Percentiles rank a stretch among this genome's conserved stretches.
phyloP scores from a whole-genome alignment of 1,140 invertebrate genomes.

The Magallana gigas region DNA sequence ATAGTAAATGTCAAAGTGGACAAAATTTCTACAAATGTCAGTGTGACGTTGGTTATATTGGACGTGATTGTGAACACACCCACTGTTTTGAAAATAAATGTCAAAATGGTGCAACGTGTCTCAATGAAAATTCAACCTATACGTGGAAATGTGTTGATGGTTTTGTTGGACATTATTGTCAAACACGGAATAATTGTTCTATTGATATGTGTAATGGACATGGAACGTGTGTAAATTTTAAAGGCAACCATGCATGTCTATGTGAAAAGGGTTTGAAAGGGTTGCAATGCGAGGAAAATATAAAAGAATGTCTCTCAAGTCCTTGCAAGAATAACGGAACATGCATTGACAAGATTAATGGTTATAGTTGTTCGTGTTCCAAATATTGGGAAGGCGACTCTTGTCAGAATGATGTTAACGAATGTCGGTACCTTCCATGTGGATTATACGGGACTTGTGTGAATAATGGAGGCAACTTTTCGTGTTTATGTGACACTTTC shows the following conservation, averaged over 20 bases:
- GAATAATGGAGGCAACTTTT: slow-evolving; percentile 47
- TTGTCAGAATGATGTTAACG: slow-evolving; percentile 72
- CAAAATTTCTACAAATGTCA: no score
- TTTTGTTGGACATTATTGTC: background rate
- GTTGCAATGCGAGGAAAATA: slow-evolving; percentile 26
- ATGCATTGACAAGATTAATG: slow-evolving; percentile 58
- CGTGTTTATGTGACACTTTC: slow-evolving; percentile 90
- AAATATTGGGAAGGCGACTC: slow-evolving; percentile 68
- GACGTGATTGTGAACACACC: background rate
- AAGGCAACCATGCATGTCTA: background rate
- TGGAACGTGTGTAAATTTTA: background rate
- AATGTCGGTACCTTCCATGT: slow-evolving; percentile 81
- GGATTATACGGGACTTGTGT: slow-evolving; percentile 93
- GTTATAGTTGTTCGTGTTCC: slow-evolving; percentile 68
- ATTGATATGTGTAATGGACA: background rate
- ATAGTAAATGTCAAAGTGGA: no score
- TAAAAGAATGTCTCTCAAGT: slow-evolving; percentile 48
- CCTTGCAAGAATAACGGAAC: slow-evolving; percentile 67
- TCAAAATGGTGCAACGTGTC: slow-evolving; percentile 6
- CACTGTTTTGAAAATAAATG: background rate
- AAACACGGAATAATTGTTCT: background rate
- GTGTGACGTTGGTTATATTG: no score
- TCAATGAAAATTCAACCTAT: background rate
- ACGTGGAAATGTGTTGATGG: background rate
- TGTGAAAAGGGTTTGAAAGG: background rate